These are phyloP conservation scores for Pipistrellus kuhlii DNA, from an alignment of 2,797 vertebrate genomes.

Conservation along the genomic window DNA sequence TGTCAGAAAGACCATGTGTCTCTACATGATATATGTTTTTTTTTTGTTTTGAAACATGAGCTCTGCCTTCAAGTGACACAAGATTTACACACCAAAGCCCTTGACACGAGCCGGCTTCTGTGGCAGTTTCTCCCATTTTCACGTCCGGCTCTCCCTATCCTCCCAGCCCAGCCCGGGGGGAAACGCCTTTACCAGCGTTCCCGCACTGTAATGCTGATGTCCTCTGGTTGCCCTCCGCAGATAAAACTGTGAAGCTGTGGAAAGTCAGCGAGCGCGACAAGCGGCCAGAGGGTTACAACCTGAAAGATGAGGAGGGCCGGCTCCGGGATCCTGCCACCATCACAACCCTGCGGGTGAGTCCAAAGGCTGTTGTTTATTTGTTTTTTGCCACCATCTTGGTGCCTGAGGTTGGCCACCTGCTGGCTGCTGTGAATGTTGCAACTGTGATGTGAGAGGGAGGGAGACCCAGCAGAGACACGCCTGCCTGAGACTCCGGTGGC, in stretches of 20 bases:
- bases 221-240: slow-evolving; percentile 75
- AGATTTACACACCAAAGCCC: rapidly evolving
- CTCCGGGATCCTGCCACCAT: slow-evolving; percentile 97
- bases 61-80: not conserved
- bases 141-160: not conserved
- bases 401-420: rapidly evolving
- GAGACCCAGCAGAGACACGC: not conserved
- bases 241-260: slow-evolving; percentile 99
- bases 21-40: too few species aligned
- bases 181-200: not conserved
- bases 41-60: not conserved
- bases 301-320: slow-evolving; percentile 98
- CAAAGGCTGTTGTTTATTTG: rapidly evolving
- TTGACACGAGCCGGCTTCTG: rapidly evolving
- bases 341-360: slow-evolving; percentile 94
- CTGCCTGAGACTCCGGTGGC: not conserved
- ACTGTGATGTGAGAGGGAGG: not conserved
- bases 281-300: slow-evolving; percentile 97
- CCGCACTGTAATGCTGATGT: not conserved
- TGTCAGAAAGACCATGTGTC: not conserved
- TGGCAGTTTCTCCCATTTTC: too few species aligned
- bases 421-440: not conserved
- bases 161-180: rapidly evolving
- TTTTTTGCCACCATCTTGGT: not conserved
- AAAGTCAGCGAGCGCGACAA: slow-evolving; percentile 99